Conservation (phyloP, 2,888 invertebrate species). For the Pollenia labialis region DNA sequence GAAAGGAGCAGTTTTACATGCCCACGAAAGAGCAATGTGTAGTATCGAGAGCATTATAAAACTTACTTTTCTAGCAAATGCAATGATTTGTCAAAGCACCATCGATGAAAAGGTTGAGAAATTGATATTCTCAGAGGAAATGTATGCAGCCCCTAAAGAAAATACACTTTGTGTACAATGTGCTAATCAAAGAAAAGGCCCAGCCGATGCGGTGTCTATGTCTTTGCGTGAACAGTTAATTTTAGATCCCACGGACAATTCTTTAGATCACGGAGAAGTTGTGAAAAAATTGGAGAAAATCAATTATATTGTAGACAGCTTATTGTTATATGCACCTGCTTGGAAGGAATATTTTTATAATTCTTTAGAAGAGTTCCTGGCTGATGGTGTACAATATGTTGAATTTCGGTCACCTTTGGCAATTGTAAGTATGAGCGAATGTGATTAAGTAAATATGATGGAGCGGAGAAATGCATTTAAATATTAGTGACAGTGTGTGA, state of each 20-base stretch:
- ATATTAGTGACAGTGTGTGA: too few relatives aligned
- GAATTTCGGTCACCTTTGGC: conserved; percentile 89
- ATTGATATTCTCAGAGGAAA: conserved; percentile 76
- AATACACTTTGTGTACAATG: conserved; percentile 77
- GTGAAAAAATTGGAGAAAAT: conserved; percentile 87
- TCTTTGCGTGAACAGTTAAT: conserved; percentile 86
- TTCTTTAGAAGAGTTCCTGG: conserved; percentile 86
- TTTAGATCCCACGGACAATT: conserved; percentile 85
- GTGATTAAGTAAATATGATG: neutral
- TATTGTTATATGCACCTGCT: conserved; percentile 87
- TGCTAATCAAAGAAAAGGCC: conserved; percentile 76
- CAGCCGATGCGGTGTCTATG: too few relatives aligned
- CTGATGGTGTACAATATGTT: conserved; percentile 89
- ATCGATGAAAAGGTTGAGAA: conserved; percentile 70
- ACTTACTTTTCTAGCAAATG: conserved; percentile 87
- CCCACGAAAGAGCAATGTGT: conserved; percentile 86
- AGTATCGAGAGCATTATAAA: conserved; percentile 87
- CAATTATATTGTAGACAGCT: conserved; percentile 85
- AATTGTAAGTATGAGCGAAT: conserved; percentile 76
- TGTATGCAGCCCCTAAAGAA: too few relatives aligned
- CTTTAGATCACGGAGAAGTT: conserved; percentile 85
- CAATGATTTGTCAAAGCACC: conserved; percentile 84
- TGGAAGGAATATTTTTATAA: conserved; percentile 88
- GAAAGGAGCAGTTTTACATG: too few relatives aligned
- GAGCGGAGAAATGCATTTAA: too few relatives aligned